These are phyloP conservation scores for Eristalinus aeneus DNA, from an alignment of 2,888 invertebrate genomes.

Conservation along the genomic window DNA sequence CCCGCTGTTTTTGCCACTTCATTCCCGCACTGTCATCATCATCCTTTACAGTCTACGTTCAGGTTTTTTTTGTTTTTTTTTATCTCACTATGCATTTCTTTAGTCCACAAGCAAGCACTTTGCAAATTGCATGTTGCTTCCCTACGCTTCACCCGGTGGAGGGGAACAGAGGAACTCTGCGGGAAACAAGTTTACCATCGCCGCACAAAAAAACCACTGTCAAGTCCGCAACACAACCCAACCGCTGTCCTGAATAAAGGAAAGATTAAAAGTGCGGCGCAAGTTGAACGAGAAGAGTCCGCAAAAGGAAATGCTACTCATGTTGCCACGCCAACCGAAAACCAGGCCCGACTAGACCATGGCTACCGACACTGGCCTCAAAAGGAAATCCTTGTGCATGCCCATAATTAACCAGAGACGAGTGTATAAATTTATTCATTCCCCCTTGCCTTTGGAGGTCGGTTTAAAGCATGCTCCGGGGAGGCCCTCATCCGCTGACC, in stretches of 20 bases:
- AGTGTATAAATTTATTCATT: background rate
- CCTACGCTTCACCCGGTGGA: background rate
- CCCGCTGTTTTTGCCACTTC: background rate
- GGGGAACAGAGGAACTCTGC: no score
- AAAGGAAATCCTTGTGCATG: conserved; percentile 45
- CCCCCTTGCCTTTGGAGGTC: background rate
- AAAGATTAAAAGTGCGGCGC: background rate
- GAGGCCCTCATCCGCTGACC: background rate
- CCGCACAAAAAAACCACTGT: background rate
- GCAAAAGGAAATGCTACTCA: background rate
- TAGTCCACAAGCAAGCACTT: background rate
- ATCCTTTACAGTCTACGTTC: background rate
- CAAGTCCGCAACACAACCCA: background rate
- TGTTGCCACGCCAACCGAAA: background rate
- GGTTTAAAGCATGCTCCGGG: background rate
- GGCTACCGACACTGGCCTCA: background rate
- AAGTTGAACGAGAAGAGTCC: background rate
- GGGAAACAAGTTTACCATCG: no score
- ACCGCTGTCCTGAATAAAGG: background rate
- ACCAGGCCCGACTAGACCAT: background rate
- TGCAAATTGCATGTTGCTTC: background rate
- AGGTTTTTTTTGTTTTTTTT: no score
- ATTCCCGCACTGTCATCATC: background rate
- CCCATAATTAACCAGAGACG: conserved; percentile 57
- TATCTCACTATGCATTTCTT: background rate